Evolutionary conservation across 1,140 invertebrate genomes (phyloP), one percentile per base, ranked within the genome.

Genomic region (Cephus cinctus): DNA sequence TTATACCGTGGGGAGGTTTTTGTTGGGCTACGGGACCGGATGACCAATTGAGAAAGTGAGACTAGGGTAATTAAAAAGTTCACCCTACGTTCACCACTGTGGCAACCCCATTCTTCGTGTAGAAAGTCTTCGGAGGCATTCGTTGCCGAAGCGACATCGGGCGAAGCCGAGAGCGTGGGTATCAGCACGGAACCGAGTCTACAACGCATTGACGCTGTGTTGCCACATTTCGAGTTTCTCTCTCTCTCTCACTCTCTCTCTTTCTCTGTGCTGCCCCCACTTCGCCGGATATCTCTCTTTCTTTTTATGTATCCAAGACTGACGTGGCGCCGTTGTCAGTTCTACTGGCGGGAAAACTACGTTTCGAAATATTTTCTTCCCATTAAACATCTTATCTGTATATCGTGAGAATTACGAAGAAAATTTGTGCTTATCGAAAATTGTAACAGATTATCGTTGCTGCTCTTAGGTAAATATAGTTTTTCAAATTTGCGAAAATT

Each of bases 101-200:
- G 59, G 67, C 67, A 74, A 73, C 69, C 71, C 71, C 63, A 65
- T 75, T 73, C 63, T 53, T 52, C 57, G 52, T 71, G 73, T 74
- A 75, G 73, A 75, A 75, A 75, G 73, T 75, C 65, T 63, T 56
- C 47, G 55, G 58, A 64, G 62, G 62, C 67, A 67, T 73, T 70
- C 54, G 56, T 57, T 34, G 14, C 11, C 36, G 27, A 25, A 14
- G 42, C 22, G 38, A 18, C 35, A 30, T 12, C 14, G 44, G 27
- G 15, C 19, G 16, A 21, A 64, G 57, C 59, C 66, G 68, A 69
- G 69, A 72, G 68, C 74, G 74, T 75, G 74, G 72, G 73, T 75
- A 76, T 75, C 72, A 75, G 74, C 70, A 76, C 74, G 74, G 73
- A 76, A 76, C 74, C 70, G 69, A 73, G 59, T 69, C 63, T 70